Evolutionary conservation across 1,140 invertebrate species (phyloP).

Genomic region (Matsumurasca onukii): DNA sequence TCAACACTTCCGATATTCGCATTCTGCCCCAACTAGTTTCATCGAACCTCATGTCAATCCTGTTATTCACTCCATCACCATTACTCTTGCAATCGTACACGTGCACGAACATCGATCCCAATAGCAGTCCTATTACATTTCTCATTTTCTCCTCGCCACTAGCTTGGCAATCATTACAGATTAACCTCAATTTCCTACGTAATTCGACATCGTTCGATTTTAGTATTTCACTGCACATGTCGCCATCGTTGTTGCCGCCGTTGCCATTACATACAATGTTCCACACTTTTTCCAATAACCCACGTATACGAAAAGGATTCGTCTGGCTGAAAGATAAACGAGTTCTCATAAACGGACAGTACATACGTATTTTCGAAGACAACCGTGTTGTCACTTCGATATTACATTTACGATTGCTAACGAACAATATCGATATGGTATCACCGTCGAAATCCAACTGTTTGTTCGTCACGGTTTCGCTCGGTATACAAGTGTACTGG

Average conservation of each 20-base stretch:
- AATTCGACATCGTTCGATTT: too few relatives aligned
- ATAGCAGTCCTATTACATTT: background rate
- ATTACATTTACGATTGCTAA: background rate
- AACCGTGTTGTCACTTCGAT: background rate
- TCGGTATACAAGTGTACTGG: background rate
- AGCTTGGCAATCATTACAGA: too few relatives aligned
- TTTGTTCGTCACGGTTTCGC: slow-evolving; percentile 7
- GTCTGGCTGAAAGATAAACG: slow-evolving; percentile 13
- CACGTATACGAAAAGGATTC: background rate
- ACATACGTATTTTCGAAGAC: background rate
- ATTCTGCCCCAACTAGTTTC: too few relatives aligned
- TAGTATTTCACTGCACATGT: too few relatives aligned
- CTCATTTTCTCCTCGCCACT: background rate
- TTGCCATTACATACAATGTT: too few relatives aligned
- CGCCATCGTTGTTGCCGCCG: too few relatives aligned
- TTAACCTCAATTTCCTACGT: too few relatives aligned
- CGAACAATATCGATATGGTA: background rate
- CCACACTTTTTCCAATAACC: background rate
- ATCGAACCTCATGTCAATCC: background rate
- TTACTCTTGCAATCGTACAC: too few relatives aligned
- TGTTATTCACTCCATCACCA: background rate
- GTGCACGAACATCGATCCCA: background rate
- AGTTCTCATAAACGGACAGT: background rate
- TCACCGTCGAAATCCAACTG: slow-evolving; percentile 16
- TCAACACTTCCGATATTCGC: too few relatives aligned